Conservation (phyloP, 2,888 invertebrate species). For the Homarus gammarus region DNA sequence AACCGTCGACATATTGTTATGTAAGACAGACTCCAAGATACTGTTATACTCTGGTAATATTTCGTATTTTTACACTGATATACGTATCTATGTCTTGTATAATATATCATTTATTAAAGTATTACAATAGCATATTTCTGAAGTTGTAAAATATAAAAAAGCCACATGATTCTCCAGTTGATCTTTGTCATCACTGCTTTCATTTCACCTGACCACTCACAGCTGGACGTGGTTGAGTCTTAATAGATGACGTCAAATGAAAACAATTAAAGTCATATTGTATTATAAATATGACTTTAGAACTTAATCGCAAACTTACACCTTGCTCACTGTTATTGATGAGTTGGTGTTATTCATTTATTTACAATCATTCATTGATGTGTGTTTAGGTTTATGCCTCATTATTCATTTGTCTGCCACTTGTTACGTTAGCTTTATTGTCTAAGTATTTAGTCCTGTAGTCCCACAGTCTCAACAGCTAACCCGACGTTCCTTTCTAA, state of each 20-base stretch:
- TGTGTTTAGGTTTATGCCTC: too few species aligned
- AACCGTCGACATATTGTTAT: too few species aligned
- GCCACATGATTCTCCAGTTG: neutral
- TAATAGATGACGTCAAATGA: neutral
- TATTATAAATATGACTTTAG: neutral
- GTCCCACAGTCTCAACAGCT: too few species aligned
- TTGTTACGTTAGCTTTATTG: too few species aligned
- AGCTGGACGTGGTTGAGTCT: neutral
- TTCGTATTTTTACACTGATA: too few species aligned
- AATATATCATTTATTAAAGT: neutral
- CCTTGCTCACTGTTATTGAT: neutral
- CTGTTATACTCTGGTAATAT: neutral
- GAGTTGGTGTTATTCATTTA: too few species aligned
- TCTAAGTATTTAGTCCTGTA: too few species aligned
- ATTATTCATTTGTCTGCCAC: too few species aligned
- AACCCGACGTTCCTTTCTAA: too few species aligned
- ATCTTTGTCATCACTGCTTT: neutral
- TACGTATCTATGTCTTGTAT: too few species aligned
- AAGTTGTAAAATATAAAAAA: neutral
- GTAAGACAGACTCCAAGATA: neutral
- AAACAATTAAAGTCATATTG: constrained; percentile 4
- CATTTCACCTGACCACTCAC: neutral
- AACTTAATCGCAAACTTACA: neutral
- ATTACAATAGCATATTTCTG: neutral
- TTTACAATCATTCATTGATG: too few species aligned